Base-by-base conservation (phyloP, 2,797 vertebrate genomes). In the Arremon brunneinucha region DNA sequence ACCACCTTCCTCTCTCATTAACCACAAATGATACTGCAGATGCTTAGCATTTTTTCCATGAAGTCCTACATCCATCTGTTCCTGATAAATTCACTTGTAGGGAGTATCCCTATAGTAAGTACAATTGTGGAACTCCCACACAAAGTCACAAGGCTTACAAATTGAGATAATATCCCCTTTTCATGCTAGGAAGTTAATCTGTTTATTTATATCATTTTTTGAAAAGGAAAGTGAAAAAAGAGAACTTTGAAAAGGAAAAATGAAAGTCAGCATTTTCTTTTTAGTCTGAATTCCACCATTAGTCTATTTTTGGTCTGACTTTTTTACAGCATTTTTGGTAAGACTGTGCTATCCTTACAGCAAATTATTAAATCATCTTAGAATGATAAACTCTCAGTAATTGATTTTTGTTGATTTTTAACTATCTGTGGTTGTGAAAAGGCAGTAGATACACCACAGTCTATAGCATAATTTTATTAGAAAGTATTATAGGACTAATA, bases 171-270 rank as follows among this genome's bases (percentile, higher is more conserved):
- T 37, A 65, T 43, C 35, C 69, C 62, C 34, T 86, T 90, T 55
- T 76, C 41, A 47, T 63, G 65, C 53, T 62, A 74, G 2, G 1
- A 21, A 84, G 44, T 44, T 74, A 56, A 47, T 70, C 56, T 72
- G 84, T 85, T 87, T 49, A 26, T 81, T 85, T 81, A 71, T 74
- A 47, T 3, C 6, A 90, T 52, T 86, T 76, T 74, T 76, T 50
- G 39, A 90, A 82, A 72, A 90, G 47, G 59, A 95, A 92, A 34
- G 11, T 72, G 49, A 67, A 87, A 81, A 85, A 87, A 39, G 8
- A 78, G 23, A 87, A 89, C 59, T 74, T 44, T 74, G 47, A 95
- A 92, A 87, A 89, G 47, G 63, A 69, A 95, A 96, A 94, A 90
- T 70, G 12, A 65, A 30, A 85, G 67, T 62, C 89, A 91, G 70